Evolutionary conservation across 2,797 vertebrate species (phyloP).

Genomic region (Halcyon chelicuti): DNA sequence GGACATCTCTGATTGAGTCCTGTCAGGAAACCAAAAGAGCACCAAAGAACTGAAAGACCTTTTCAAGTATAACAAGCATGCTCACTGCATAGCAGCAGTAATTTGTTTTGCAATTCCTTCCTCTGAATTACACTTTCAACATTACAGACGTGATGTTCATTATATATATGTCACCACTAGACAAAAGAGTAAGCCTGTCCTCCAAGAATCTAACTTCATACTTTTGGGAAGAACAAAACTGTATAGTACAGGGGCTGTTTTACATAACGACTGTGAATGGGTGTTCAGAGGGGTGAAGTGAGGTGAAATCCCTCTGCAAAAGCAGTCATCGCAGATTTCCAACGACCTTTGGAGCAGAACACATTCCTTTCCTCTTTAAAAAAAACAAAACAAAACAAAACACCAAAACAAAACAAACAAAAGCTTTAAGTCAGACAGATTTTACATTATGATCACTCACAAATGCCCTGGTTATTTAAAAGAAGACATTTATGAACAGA

Average conservation of each 20-base stretch:
- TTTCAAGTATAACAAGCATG: background rate
- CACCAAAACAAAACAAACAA: no score
- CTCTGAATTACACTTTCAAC: background rate
- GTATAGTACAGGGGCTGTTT: background rate
- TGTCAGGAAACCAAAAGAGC: conserved; percentile 72
- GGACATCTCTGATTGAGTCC: conserved; percentile 96
- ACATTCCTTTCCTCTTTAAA: background rate
- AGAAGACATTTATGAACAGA: background rate
- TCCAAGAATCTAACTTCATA: background rate
- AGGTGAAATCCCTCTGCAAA: background rate
- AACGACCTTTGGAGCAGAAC: background rate
- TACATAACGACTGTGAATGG: background rate
- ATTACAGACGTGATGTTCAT: background rate
- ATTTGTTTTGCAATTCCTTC: background rate
- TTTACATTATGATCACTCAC: background rate
- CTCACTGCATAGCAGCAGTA: background rate
- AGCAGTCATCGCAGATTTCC: background rate
- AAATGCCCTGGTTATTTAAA: background rate
- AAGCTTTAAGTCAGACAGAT: background rate
- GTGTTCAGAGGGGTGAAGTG: background rate
- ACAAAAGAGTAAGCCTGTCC: background rate
- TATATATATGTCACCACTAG: background rate
- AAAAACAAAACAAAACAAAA: background rate
- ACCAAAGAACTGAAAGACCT: background rate
- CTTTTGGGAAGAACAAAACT: background rate